Percentiles rank a stretch among this genome's conserved stretches.
phyloP scores from a whole-genome alignment of 1,140 invertebrate genomes.

The Heliconius eleuchia region DNA sequence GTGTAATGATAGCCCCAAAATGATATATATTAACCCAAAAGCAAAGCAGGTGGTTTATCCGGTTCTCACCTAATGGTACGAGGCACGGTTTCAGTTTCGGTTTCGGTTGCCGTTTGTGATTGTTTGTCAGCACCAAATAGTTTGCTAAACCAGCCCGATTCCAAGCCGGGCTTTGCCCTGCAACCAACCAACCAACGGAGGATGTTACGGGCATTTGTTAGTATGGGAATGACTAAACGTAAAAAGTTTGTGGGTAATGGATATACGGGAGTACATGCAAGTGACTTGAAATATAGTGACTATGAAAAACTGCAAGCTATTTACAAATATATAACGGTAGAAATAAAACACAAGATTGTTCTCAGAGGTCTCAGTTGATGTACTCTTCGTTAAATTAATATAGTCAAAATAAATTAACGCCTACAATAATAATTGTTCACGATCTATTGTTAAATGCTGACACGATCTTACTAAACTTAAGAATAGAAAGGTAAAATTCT shows the following conservation, averaged over 20 bases:
- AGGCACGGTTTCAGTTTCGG: slow-evolving; percentile 64
- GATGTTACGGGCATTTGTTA: slow-evolving; percentile 47
- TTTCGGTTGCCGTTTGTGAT: slow-evolving; percentile 49
- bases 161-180: slow-evolving; percentile 68
- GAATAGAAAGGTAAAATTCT: too few species aligned
- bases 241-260: not conserved
- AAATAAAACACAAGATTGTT: too few species aligned
- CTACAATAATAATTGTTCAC: too few species aligned
- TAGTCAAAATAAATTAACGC: not conserved
- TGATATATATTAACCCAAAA: not conserved
- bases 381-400: not conserved
- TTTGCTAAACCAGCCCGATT: slow-evolving; percentile 80
- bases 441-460: too few species aligned
- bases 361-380: too few species aligned
- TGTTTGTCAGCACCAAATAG: slow-evolving; percentile 72
- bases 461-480: too few species aligned
- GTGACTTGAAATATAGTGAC: not conserved
- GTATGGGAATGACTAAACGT: not conserved
- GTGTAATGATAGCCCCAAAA: not conserved
- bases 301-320: slow-evolving; percentile 37
- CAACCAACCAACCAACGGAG: slow-evolving; percentile 54
- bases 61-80: slow-evolving; percentile 81
- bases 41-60: not conserved
- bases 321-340: not conserved
- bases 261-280: not conserved